These are phyloP conservation scores for Schizotus pectinicornis DNA, from an alignment of 2,888 invertebrate species.

Conservation along the genomic window DNA sequence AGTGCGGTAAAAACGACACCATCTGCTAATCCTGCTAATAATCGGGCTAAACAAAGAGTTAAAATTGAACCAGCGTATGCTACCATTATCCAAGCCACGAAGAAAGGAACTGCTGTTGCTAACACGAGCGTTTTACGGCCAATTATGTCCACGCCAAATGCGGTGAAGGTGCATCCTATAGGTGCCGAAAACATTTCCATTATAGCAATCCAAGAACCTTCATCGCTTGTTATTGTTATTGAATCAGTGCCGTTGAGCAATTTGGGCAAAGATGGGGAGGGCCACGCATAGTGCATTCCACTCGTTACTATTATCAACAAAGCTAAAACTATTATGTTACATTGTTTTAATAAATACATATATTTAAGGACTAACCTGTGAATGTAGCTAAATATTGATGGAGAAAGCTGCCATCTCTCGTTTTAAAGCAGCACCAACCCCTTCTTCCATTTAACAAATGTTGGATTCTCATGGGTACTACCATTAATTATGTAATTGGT, in stretches of 20 bases:
- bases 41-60: constrained; percentile 3
- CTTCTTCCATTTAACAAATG: too few relatives aligned
- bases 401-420: neutral
- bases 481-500: too few relatives aligned
- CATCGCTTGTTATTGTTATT: constrained; percentile 55
- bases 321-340: constrained; percentile 34
- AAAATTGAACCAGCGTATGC: constrained; percentile 60
- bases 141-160: constrained; percentile 67
- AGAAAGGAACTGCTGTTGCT: constrained; percentile 64
- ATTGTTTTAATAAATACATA: neutral
- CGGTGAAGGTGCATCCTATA: constrained; percentile 66
- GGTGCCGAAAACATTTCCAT: constrained; percentile 68
- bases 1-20: constrained; percentile 56
- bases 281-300: constrained; percentile 63
- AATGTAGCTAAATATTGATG: neutral
- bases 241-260: constrained; percentile 47
- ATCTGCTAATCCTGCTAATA: constrained; percentile 64
- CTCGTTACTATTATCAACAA: constrained; percentile 43
- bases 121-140: constrained; percentile 67
- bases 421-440: too few relatives aligned
- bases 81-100: constrained; percentile 67
- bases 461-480: too few relatives aligned
- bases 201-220: constrained; percentile 68
- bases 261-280: constrained; percentile 66
- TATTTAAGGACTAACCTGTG: neutral